Evolutionary conservation across 2,113 vertebrate genomes (phyloP), one percentile per base, ranked within the genome.

Genomic region (Microtus ochrogaster): DNA sequence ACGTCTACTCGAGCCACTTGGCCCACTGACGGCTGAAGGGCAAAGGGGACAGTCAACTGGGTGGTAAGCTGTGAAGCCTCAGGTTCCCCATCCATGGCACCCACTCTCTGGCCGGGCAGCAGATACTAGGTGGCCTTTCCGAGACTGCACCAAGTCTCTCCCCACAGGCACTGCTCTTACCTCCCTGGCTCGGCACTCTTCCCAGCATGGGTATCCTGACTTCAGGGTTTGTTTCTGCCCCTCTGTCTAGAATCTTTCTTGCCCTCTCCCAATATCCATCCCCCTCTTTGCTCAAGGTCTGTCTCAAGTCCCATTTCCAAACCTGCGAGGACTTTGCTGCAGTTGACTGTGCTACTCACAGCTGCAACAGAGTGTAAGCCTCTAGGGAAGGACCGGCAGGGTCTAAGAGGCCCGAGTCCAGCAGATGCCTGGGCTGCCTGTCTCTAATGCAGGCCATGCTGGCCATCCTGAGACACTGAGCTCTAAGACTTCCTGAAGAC

Each of bases 1-100:
- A 99, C 98, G 63, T 99, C 99, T 97, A 99, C 99, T 0, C 99
- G 98, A 97, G 99, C 99, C 96, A 99, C 99, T 95, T 99, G 99
- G 66, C 99, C 99, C 0, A 99, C 99, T 0, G 99, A 99, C 0
- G 99, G 99, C 99, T 99, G 98, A 33, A 68, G 79, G 97, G 63
- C 81, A 95, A 78, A 95, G 1, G 19, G 78, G 77, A 39, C 36
- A 49, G 88, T 96, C 76, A 95, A 26, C 16, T 22, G 65, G 4
- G 70, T 55, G 39, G 55, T 28, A 70, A 87, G 49, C 4, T 11
- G 8, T 6, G 5, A 44, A 17, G 47, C 52, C 58, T 39, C 83
- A 5, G 17, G 39, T 79, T 7, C 36, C 6, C 70, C 44, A 47
- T 3, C 65, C 0, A 39, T 6, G 17, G 30, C 24, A 30, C n/a